Conservation (phyloP, 2,113 vertebrate species). For the Morone saxatilis region DNA sequence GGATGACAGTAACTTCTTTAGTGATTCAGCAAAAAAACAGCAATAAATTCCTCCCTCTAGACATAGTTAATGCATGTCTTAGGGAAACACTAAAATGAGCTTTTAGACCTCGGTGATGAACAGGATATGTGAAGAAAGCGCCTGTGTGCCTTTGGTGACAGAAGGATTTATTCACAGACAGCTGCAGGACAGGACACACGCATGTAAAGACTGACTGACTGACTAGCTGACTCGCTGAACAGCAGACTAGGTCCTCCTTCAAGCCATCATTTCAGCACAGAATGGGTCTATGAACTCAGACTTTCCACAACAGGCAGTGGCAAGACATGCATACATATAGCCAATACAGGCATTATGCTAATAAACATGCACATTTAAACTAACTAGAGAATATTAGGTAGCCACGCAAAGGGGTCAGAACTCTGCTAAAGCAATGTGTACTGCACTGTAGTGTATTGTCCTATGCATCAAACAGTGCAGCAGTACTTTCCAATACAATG, state of each 20-base stretch:
- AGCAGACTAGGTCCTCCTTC: slow-evolving; percentile 52
- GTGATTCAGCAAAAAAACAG: slow-evolving; percentile 6
- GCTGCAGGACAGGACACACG: slow-evolving; percentile 76
- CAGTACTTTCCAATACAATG: slow-evolving; percentile 17
- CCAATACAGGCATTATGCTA: slow-evolving; percentile 13
- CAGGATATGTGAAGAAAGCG: slow-evolving; percentile 51
- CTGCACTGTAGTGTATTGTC: slow-evolving; percentile 17
- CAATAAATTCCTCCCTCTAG: slow-evolving; percentile 8
- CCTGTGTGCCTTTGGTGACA: slow-evolving; percentile 74
- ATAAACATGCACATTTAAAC: slow-evolving; percentile 8
- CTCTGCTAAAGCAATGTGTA: slow-evolving; percentile 2
- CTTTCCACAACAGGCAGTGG: slow-evolving; percentile 72
- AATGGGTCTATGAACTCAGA: slow-evolving; percentile 54
- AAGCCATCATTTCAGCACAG: slow-evolving; percentile 61
- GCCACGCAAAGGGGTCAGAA: not conserved
- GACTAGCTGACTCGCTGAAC: slow-evolving; percentile 39
- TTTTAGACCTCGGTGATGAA: slow-evolving; percentile 39
- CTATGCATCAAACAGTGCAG: slow-evolving; percentile 2
- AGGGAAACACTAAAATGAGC: slow-evolving; percentile 15
- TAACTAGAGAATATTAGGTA: not conserved
- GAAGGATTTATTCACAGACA: slow-evolving; percentile 80
- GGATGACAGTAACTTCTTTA: not conserved
- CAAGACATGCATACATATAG: slow-evolving; percentile 35
- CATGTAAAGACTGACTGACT: slow-evolving; percentile 54
- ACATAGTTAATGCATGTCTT: not conserved